Conservation (phyloP, 2,113 vertebrate species). For the Oryzias celebensis region DNA sequence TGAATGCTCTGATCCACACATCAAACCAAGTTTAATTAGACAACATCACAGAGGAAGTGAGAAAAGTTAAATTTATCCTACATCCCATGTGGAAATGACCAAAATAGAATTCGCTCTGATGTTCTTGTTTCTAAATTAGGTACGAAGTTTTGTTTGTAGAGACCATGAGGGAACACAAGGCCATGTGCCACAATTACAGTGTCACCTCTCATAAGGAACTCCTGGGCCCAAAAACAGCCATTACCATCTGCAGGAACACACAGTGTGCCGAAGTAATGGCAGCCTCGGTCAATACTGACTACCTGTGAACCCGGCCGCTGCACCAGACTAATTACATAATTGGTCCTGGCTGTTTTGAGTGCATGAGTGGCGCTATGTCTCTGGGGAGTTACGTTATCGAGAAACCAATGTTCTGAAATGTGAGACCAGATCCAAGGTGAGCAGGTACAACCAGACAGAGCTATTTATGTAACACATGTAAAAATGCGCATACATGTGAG, state of each 20-base stretch:
- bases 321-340: conserved; percentile 54
- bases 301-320: conserved; percentile 23
- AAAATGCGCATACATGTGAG: conserved; percentile 6
- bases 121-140: conserved; percentile 26
- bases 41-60: neutral
- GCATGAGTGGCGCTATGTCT: conserved; percentile 19
- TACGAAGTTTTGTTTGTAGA: neutral
- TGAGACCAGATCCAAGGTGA: conserved; percentile 26
- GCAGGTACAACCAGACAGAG: conserved; percentile 17
- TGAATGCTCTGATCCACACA: neutral
- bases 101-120: conserved; percentile 25
- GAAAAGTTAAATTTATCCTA: conserved; percentile 4
- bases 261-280: conserved; percentile 36
- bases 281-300: conserved; percentile 40
- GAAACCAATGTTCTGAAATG: conserved; percentile 28
- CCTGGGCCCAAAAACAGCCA: conserved; percentile 16
- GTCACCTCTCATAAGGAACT: conserved; percentile 14
- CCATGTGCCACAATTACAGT: conserved; percentile 20
- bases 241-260: conserved; percentile 32
- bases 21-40: neutral
- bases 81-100: conserved; percentile 4
- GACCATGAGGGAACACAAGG: conserved; percentile 28
- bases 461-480: conserved; percentile 3
- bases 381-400: conserved; percentile 1
- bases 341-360: conserved; percentile 16